Percentiles rank a stretch among this genome's conserved stretches.
These are phyloP conservation scores for Limosa lapponica DNA, from an alignment of 2,797 vertebrate genomes.

Conservation along the genomic window DNA sequence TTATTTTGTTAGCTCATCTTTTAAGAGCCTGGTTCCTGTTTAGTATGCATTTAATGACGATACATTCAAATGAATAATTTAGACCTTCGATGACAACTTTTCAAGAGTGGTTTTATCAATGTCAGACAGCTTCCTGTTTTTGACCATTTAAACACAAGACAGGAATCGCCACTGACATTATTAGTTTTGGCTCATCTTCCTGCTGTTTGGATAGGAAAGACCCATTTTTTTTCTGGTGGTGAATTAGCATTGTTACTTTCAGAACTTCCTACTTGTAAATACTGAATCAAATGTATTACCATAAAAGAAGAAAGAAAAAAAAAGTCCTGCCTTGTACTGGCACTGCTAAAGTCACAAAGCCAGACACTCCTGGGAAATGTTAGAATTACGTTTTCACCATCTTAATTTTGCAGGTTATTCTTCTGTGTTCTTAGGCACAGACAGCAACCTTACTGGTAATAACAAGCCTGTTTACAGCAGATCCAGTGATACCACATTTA, in stretches of 20 bases:
- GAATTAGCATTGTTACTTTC: not conserved
- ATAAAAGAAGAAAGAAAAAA: not conserved
- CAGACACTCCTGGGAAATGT: constrained; percentile 10
- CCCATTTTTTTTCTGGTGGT: not conserved
- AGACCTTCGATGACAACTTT: constrained; percentile 22
- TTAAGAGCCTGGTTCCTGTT: constrained; percentile 12
- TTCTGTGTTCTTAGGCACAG: not conserved
- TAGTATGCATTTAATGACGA: not conserved
- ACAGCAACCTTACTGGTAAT: not conserved
- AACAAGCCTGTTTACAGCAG: not conserved
- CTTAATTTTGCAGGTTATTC: constrained; percentile 34
- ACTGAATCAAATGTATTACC: not conserved
- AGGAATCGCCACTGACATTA: constrained; percentile 10
- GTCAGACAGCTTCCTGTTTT: constrained; percentile 36
- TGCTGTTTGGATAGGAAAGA: not conserved
- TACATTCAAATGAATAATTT: constrained; percentile 24
- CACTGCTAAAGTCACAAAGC: not conserved
- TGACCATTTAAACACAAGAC: not conserved
- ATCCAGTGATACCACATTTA: not conserved
- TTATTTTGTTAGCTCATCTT: constrained; percentile 18
- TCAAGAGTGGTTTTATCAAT: constrained; percentile 43
- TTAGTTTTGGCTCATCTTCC: constrained; percentile 15
- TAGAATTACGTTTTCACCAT: not conserved
- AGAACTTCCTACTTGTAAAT: not conserved
- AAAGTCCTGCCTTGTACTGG: not conserved